Conservation (phyloP, 2,888 invertebrate species). For the Opisthograptis luteolata region DNA sequence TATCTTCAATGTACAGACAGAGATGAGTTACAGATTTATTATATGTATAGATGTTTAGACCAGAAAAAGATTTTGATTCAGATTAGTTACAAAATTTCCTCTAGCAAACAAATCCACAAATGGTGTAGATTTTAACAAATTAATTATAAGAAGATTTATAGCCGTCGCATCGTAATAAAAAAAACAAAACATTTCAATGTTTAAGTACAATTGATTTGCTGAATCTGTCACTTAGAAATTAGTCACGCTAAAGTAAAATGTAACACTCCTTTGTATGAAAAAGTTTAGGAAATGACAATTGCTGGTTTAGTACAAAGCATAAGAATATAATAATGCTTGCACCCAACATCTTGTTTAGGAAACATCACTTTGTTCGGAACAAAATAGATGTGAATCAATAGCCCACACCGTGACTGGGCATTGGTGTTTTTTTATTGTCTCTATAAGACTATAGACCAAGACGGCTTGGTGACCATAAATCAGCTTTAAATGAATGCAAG, state of each 20-base stretch:
- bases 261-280: constrained; percentile 49
- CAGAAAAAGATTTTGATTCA: too few relatives aligned
- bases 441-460: too few relatives aligned
- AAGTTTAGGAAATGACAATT: constrained; percentile 42
- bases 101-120: neutral
- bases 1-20: too few relatives aligned
- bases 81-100: too few relatives aligned
- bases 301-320: constrained; percentile 41
- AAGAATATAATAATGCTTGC: constrained; percentile 51
- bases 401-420: constrained; percentile 71
- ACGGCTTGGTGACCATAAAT: constrained; percentile 46
- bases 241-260: constrained; percentile 56
- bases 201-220: constrained; percentile 42
- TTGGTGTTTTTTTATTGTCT: constrained; percentile 1
- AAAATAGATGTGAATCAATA: constrained; percentile 55
- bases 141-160: constrained; percentile 10
- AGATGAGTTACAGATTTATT: too few relatives aligned
- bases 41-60: too few relatives aligned
- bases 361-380: constrained; percentile 60
- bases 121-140: too few relatives aligned
- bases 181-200: constrained; percentile 46
- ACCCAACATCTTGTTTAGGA: constrained; percentile 75
- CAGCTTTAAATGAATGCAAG: constrained; percentile 40
- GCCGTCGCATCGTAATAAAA: constrained; percentile 20
- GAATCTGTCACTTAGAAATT: constrained; percentile 62